Conservation (phyloP, 2,797 vertebrate genomes). For the Pangasius macronema region DNA sequence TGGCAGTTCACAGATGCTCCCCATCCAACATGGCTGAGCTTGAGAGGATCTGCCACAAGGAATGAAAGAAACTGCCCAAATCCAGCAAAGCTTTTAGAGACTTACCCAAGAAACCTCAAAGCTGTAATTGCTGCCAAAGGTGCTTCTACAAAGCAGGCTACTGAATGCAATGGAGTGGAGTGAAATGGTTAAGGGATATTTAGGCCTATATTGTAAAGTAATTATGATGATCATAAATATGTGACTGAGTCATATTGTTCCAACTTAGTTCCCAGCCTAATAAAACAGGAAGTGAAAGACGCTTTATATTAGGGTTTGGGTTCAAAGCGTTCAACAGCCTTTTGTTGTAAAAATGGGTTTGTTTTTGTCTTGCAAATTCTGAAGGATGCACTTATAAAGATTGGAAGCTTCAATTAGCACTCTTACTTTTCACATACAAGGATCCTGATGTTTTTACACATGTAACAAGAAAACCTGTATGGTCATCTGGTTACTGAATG, state of each 20-base stretch:
- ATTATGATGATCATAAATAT: background rate
- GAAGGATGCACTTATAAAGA: conserved; percentile 1
- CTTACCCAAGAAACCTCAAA: background rate
- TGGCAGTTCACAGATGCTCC: background rate
- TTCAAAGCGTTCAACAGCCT: conserved; percentile 10
- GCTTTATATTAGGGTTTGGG: background rate
- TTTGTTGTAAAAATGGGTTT: background rate
- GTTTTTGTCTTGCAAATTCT: conserved; percentile 8
- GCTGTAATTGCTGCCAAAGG: background rate
- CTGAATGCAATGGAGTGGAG: background rate
- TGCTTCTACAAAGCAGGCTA: background rate
- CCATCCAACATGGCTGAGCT: background rate
- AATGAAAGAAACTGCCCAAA: background rate
- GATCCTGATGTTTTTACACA: conserved; percentile 5
- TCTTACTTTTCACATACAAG: background rate
- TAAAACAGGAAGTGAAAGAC: background rate
- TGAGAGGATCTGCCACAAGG: background rate
- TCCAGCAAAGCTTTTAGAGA: too few relatives aligned
- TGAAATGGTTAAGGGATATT: background rate
- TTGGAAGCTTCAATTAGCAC: conserved; percentile 11
- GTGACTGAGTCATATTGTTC: background rate
- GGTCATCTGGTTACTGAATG: conserved; percentile 29
- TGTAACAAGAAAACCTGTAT: background rate
- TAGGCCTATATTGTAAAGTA: background rate
- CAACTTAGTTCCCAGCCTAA: conserved; percentile 4